These are phyloP conservation scores for Aphelenchoides avenae DNA, from an alignment of 1,140 invertebrate species.

Conservation along the genomic window DNA sequence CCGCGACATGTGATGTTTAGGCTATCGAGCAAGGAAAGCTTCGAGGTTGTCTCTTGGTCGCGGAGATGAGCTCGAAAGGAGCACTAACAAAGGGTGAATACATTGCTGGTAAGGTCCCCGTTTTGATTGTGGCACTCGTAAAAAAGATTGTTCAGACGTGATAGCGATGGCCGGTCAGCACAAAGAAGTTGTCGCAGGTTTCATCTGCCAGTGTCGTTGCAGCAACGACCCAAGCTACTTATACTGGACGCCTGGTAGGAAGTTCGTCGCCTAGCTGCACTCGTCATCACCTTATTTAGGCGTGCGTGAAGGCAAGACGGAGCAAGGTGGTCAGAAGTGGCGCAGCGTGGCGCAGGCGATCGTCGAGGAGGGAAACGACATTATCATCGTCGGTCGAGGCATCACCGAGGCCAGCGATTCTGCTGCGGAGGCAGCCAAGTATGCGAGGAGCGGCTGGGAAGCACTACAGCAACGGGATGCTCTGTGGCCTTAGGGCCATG, in stretches of 20 bases:
- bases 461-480: slow-evolving; percentile 25
- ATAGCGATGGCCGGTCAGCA: slow-evolving; percentile 32
- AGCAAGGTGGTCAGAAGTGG: slow-evolving; percentile 42
- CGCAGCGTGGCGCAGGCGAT: slow-evolving; percentile 32
- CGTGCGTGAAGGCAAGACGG: too few relatives aligned
- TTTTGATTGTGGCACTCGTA: not conserved
- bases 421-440: slow-evolving; percentile 33
- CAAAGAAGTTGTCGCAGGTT: slow-evolving; percentile 26
- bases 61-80: slow-evolving; percentile 50
- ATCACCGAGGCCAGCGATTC: slow-evolving; percentile 33
- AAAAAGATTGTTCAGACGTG: slow-evolving; percentile 25
- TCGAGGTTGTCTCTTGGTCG: slow-evolving; percentile 50
- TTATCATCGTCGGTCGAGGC: slow-evolving; percentile 44
- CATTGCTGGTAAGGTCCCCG: slow-evolving; percentile 4
- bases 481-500: too few relatives aligned
- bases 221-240: slow-evolving; percentile 28
- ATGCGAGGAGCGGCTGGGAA: slow-evolving; percentile 25
- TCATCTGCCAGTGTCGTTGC: slow-evolving; percentile 47
- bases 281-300: too few relatives aligned
- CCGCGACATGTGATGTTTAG: slow-evolving; percentile 10
- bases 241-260: slow-evolving; percentile 44
- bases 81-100: slow-evolving; percentile 30
- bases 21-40: slow-evolving; percentile 16
- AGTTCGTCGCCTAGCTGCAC: too few relatives aligned
- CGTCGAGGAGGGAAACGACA: slow-evolving; percentile 40